These are phyloP conservation scores for Geophilus truncorum DNA, from an alignment of 2,888 invertebrate genomes.

Conservation along the genomic window DNA sequence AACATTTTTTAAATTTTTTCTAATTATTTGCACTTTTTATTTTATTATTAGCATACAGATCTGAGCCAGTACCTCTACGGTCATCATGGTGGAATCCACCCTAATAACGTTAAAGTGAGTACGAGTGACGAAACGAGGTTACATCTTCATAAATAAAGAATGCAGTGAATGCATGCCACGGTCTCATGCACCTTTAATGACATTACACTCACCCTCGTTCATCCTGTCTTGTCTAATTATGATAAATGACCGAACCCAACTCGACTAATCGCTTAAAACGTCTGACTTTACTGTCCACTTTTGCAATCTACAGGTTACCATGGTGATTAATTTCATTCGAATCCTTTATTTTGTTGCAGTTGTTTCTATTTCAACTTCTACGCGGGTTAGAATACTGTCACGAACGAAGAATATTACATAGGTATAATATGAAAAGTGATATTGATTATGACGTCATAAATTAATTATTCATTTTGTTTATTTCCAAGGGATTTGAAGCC, in stretches of 20 bases:
- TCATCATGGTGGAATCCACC: constrained; percentile 88
- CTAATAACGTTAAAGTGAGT: constrained; percentile 68
- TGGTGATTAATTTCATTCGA: not conserved
- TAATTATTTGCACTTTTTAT: no score
- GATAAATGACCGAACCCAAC: not conserved
- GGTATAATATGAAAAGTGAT: constrained; percentile 44
- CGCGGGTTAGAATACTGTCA: constrained; percentile 96
- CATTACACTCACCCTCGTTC: not conserved
- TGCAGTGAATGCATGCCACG: not conserved
- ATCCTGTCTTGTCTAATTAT: not conserved
- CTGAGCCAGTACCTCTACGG: constrained; percentile 97
- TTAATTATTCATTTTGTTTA: no score
- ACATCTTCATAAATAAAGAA: not conserved
- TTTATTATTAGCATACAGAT: constrained; percentile 97
- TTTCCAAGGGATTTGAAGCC: constrained; percentile 82
- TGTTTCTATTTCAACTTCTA: constrained; percentile 94
- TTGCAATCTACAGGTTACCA: no score
- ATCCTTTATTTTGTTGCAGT: constrained; percentile 54
- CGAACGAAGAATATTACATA: constrained; percentile 87
- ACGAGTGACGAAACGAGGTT: not conserved
- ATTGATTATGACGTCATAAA: not conserved
- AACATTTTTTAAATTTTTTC: no score
- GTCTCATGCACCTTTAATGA: not conserved
- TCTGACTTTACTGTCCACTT: not conserved
- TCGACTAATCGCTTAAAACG: not conserved